Conservation (phyloP, 1,140 invertebrate species). For the Euwallacea fornicatus region DNA sequence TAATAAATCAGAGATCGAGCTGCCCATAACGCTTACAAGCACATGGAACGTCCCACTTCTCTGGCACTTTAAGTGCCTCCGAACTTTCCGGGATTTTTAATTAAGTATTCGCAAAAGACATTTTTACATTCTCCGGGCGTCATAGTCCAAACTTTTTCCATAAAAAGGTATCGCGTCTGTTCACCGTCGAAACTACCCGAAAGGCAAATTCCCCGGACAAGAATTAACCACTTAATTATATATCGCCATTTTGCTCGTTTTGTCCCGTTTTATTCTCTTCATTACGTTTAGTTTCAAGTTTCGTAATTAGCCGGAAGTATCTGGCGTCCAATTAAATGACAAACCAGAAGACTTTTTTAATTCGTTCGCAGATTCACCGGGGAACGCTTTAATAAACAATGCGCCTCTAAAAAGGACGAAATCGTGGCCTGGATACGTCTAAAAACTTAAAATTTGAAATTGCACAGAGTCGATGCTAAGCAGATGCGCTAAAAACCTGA, state of each 20-base stretch:
- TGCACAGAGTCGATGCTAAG: too few species aligned
- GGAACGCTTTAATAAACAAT: background rate
- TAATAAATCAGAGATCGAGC: too few species aligned
- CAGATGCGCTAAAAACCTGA: too few species aligned
- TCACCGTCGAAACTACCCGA: background rate
- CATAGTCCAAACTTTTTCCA: background rate
- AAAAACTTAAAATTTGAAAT: background rate
- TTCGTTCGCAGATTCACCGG: slow-evolving; percentile 1
- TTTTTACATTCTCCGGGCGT: too few species aligned
- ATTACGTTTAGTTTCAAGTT: slow-evolving; percentile 10
- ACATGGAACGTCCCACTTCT: too few species aligned
- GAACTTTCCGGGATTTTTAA: too few species aligned
- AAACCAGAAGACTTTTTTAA: slow-evolving; percentile 13
- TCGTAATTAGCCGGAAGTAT: slow-evolving; percentile 15
- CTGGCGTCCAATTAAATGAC: slow-evolving; percentile 15
- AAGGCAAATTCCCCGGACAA: slow-evolving; percentile 7
- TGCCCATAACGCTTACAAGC: too few species aligned
- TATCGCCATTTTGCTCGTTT: slow-evolving; percentile 4
- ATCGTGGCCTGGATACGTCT: background rate
- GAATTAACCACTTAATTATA: slow-evolving; percentile 18
- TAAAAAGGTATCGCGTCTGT: background rate
- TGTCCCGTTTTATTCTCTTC: slow-evolving; percentile 4
- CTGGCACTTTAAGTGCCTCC: too few species aligned
- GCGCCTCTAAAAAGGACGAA: background rate
- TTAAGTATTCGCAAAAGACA: too few species aligned